A percentile compares a stretch with the other conserved stretches of the same genome.
phyloP scores from a whole-genome alignment of 2,888 invertebrate species.

The Dicyrtomina minuta region DNA sequence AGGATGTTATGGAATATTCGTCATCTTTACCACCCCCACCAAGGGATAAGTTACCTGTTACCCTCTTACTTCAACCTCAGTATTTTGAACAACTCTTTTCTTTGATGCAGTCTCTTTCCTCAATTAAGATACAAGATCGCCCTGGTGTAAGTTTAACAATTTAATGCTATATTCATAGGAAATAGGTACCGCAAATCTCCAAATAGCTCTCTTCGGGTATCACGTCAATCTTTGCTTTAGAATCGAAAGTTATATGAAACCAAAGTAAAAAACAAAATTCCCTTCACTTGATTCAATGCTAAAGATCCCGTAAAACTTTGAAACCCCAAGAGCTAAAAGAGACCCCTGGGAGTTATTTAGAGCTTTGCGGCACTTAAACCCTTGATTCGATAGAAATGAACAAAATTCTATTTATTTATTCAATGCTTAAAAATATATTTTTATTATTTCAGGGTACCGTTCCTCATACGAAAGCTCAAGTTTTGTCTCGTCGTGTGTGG shows the following conservation, averaged over 20 bases:
- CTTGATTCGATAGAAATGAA: no score
- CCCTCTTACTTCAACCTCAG: constrained; percentile 77
- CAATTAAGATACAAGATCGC: constrained; percentile 76
- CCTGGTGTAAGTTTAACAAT: constrained; percentile 66
- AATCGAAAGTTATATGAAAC: no score
- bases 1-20: constrained; percentile 76
- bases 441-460: constrained; percentile 63
- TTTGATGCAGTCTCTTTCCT: constrained; percentile 84
- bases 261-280: not conserved
- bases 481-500: constrained; percentile 89
- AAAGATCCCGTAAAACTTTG: not conserved
- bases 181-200: no score
- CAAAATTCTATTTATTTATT: constrained; percentile 3
- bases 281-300: no score
- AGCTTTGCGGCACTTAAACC: no score
- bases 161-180: no score
- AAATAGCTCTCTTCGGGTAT: no score
- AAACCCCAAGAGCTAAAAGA: no score
- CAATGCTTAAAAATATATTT: not conserved
- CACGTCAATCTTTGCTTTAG: no score
- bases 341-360: no score
- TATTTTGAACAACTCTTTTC: constrained; percentile 90
- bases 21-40: constrained; percentile 84
- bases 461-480: constrained; percentile 83
- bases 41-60: constrained; percentile 79